Conservation (phyloP, 2,888 invertebrate genomes). For the Acanthosepion lycidas region DNA sequence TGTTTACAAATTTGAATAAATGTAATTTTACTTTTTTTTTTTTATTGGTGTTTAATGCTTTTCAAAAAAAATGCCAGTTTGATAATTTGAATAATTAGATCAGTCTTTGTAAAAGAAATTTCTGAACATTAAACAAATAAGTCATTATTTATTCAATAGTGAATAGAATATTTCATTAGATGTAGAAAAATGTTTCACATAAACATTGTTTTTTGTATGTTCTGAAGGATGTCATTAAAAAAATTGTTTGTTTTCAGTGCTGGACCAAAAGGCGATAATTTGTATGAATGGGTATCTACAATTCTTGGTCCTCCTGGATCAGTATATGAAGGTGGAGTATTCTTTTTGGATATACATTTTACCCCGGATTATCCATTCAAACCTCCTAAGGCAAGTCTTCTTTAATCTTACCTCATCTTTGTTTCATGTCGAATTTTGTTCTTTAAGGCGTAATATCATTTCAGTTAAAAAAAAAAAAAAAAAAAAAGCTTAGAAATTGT, state of each 20-base stretch:
- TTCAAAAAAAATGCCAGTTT: no score
- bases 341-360: constrained; percentile 97
- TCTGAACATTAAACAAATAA: no score
- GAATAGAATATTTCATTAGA: no score
- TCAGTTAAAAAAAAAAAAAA: no score
- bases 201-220: not conserved
- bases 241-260: constrained; percentile 81
- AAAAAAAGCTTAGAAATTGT: no score
- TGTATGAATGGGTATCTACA: constrained; percentile 82
- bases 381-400: constrained; percentile 88
- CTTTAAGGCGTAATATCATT: not conserved
- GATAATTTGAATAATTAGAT: no score
- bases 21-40: no score
- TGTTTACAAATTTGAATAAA: no score
- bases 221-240: not conserved
- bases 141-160: no score
- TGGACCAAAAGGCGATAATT: constrained; percentile 96
- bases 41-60: no score
- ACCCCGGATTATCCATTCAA: constrained; percentile 98
- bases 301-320: constrained; percentile 97
- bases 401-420: not conserved
- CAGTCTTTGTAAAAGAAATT: no score
- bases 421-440: not conserved
- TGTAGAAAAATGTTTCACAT: no score
- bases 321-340: constrained; percentile 98